Conservation (phyloP, 1,140 invertebrate genomes). For the Nymphalis io region DNA sequence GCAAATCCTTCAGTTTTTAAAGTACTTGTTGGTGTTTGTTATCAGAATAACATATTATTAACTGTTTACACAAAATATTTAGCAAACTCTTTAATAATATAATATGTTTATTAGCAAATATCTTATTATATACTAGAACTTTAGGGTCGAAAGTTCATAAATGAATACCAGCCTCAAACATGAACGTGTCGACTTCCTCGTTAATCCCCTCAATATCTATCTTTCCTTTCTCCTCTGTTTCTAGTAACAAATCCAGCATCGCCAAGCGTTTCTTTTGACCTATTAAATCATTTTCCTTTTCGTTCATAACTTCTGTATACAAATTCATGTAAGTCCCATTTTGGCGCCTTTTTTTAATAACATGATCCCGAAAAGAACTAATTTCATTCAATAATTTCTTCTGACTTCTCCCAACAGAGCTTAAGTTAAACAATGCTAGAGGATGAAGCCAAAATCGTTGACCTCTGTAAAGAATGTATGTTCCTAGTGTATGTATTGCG, state of each 20-base stretch:
- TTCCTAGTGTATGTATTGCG: conserved; percentile 62
- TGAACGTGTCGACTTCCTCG: conserved; percentile 56
- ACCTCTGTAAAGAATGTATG: conserved; percentile 60
- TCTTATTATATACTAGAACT: too few species aligned
- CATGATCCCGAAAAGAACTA: conserved; percentile 31
- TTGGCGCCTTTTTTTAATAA: conserved; percentile 28
- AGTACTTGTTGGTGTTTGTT: too few species aligned
- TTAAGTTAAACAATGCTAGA: conserved; percentile 13
- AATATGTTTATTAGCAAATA: too few species aligned
- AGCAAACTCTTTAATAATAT: too few species aligned
- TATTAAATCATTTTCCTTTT: conserved; percentile 45
- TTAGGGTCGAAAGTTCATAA: too few species aligned
- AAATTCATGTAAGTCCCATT: conserved; percentile 11
- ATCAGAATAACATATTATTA: too few species aligned
- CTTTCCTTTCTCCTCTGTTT: conserved; percentile 78
- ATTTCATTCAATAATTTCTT: conserved; percentile 28
- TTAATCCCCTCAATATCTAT: conserved; percentile 82
- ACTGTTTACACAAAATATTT: too few species aligned
- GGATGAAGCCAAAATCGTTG: conserved; percentile 55
- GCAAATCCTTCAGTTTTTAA: too few species aligned
- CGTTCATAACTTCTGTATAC: conserved; percentile 5
- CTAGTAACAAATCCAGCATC: conserved; percentile 90
- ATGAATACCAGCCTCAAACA: too few species aligned
- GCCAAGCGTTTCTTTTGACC: conserved; percentile 84
- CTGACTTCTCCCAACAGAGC: conserved; percentile 33